phyloP scores from a whole-genome alignment of 2,888 invertebrate genomes.

The Arctia plantaginis region DNA sequence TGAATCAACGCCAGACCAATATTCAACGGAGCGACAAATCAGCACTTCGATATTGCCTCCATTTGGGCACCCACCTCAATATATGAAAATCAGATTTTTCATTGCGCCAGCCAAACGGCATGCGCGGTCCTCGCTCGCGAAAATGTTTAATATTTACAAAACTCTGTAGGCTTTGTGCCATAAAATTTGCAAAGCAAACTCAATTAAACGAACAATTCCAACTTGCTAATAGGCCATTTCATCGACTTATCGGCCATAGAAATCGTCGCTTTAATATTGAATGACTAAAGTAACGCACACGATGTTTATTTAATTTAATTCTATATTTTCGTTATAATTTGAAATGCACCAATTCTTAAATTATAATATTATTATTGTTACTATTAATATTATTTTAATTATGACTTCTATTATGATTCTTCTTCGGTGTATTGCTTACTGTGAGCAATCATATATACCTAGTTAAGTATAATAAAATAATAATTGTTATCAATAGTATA shows the following conservation, averaged over 20 bases:
- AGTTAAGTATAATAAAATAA: not conserved
- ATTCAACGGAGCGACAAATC: conserved; percentile 84
- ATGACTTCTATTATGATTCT: too few relatives aligned
- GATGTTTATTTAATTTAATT: conserved; percentile 29
- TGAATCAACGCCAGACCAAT: conserved; percentile 84
- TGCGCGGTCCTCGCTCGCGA: conserved; percentile 28
- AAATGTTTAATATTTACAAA: conserved; percentile 62
- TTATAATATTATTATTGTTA: too few relatives aligned
- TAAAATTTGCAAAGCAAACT: conserved; percentile 55
- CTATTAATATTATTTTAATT: too few relatives aligned
- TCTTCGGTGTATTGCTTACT: not conserved
- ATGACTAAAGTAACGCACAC: conserved; percentile 31
- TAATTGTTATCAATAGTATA: not conserved
- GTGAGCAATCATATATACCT: not conserved
- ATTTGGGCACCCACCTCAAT: conserved; percentile 81
- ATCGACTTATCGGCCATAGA: conserved; percentile 61
- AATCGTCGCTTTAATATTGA: conserved; percentile 54
- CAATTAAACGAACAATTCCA: conserved; percentile 66
- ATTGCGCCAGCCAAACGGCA: conserved; percentile 60
- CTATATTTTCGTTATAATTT: conserved; percentile 13
- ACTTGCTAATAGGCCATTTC: conserved; percentile 68
- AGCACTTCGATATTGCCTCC: conserved; percentile 85
- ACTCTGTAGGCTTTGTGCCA: conserved; percentile 49
- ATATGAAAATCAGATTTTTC: conserved; percentile 82
- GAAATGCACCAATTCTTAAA: too few relatives aligned